A percentile compares a stretch with the other conserved stretches of the same genome.
These are phyloP conservation scores for Bombus waltoni DNA, from an alignment of 1,140 invertebrate species.

Conservation along the genomic window DNA sequence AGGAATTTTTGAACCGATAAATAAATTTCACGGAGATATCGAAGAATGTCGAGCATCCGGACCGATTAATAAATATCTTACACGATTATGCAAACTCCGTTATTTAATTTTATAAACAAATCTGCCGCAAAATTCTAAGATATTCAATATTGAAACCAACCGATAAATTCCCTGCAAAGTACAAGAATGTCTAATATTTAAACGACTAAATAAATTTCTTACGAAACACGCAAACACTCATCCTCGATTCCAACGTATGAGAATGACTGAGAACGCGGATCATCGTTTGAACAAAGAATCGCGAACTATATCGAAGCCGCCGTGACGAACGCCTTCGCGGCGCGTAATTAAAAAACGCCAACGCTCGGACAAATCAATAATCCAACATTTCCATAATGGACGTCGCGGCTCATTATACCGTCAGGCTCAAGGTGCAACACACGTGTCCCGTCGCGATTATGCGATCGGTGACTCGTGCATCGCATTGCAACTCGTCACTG, in stretches of 20 bases:
- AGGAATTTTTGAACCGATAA: too few relatives aligned
- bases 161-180: background rate
- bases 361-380: conserved; percentile 37
- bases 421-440: conserved; percentile 33
- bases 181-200: background rate
- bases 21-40: too few relatives aligned
- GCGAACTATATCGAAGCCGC: background rate
- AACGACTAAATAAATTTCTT: background rate
- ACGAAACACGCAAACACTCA: background rate
- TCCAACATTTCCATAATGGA: conserved; percentile 31
- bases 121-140: background rate
- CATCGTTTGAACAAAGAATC: background rate
- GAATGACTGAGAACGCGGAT: background rate
- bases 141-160: background rate
- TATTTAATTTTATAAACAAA: too few relatives aligned
- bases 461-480: background rate
- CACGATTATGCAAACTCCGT: fast-evolving
- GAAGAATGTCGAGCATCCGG: too few relatives aligned
- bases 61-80: too few relatives aligned
- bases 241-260: background rate
- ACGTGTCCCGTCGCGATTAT: conserved; percentile 6
- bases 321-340: background rate
- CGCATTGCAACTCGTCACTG: background rate
- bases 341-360: conserved; percentile 20
- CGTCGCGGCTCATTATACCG: conserved; percentile 17